Base-by-base conservation (phyloP, 2,888 invertebrate genomes). In the Leucoptera coffeella region DNA sequence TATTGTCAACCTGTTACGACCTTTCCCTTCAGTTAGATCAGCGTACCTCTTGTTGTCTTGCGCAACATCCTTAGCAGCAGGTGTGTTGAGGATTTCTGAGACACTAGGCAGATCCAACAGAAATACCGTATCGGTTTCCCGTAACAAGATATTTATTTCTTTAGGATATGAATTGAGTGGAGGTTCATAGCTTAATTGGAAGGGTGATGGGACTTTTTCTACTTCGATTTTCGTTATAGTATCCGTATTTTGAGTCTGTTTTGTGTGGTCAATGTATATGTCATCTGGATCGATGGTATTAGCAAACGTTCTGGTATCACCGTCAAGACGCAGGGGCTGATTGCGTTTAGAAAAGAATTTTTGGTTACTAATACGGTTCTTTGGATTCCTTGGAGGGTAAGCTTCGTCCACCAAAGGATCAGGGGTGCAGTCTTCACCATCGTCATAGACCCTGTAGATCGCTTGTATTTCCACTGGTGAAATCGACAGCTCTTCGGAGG, bases 41-140 rank as follows among this genome's bases (percentile, higher is more conserved):
- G 78, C 76, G 40, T 87, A 87, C 26, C 56, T 61, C 31, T 74
- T 67, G 47, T 86, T 87, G 30, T 80, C 75, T 34, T 67, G 67
- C 36, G 78, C 75, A 1, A 80, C 74, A 1, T 36, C 34, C 17
- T 47, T 50, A 2, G 74, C 82, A 41, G 82, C 82, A 1, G 67
- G 46, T 0, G 77, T 71, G 14, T 74, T 75, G 38, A 72, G 73
- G 20, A 78, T 71, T 4, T 61, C 82, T 0, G 82, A 80, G 29
- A 67, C 61, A 38, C 79, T 78, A 1, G 77, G 75, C 34, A 82
- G 48, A 34, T 82, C 81, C 35, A 79, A 79, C 4, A 86, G 44
- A 29, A 77, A 73, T 21, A 60, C 43, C 0, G 83, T 80, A 23
- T 77, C 73, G 0, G 84, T 83, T 58, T 85, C 85, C 30, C 61